Evolutionary conservation across 1,140 invertebrate species (phyloP), one percentile per base, ranked within the genome.

Genomic region (Zelostemma sp.): DNA sequence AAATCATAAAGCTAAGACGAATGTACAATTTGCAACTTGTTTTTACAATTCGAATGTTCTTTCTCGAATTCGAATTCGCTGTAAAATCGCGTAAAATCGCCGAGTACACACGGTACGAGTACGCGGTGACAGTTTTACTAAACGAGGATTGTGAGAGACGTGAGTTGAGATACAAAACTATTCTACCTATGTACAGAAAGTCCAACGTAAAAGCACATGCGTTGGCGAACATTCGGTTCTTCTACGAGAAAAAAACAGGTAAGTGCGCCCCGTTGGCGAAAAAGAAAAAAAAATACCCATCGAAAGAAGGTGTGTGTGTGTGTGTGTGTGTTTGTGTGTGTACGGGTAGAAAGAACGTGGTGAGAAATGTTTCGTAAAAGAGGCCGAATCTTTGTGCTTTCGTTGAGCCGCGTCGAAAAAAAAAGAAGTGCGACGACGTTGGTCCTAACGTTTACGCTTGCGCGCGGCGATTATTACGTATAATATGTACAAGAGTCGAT

Each of bases 151-250:
- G n/a, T n/a, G n/a, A 31, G 11, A 14, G 8, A 38, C 35, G 53
- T 58, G 18, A 9, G 31, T 45, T 64, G 74, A 68, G 68, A 71
- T 81, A 81, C 53, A 81, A 79, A 81, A 80, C 73, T 80, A 81
- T 63, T 66, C 74, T 81, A 81, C 62, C 69, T 81, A 81, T 81
- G 68, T 81, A 81, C 79, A 81, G 65, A 65, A 58, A 45, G 50
- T 54, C 33, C 40, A 41, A 35, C 35, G 33, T 31, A 45, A 43
- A 53, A 31, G 21, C 21, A 4, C 3, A 8, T 4, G 8, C 8
- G 3, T 25, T 25, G 21, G 3, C 21, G 21, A 25, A 25, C 3
- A 4, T 25, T 8, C 3, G 21, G 3, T 25, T 25, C 21, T 25
- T 25, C 21, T 25, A 25, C 21, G 21, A 25, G 21, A 51, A 17